phyloP scores from a whole-genome alignment of 2,888 invertebrate genomes.

The Drosophila parthenogenetica region DNA sequence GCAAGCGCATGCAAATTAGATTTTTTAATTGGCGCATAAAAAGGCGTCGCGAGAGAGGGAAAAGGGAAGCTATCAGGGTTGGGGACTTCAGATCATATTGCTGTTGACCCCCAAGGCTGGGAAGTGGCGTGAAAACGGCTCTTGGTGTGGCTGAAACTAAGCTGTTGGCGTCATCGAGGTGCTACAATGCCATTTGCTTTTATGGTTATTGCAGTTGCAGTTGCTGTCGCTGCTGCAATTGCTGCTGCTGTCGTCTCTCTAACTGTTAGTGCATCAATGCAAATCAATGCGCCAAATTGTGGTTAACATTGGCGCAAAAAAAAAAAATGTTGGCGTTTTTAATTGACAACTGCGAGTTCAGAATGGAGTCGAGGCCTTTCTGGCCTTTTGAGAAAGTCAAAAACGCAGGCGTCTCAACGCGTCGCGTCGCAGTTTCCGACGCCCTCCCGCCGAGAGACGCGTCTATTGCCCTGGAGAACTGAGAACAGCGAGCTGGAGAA shows the following conservation, averaged over 20 bases:
- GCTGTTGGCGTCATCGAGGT: constrained; percentile 68
- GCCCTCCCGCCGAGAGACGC: constrained; percentile 58
- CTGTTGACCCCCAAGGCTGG: constrained; percentile 53
- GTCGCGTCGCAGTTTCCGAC: constrained; percentile 43
- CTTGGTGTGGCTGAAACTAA: constrained; percentile 17
- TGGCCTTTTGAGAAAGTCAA: constrained; percentile 40
- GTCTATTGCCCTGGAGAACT: constrained; percentile 40
- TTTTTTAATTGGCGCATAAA: constrained; percentile 79
- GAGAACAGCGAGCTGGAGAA: too few relatives aligned
- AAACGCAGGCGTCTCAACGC: constrained; percentile 1
- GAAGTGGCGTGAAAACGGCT: constrained; percentile 54
- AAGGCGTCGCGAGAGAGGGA: constrained; percentile 20
- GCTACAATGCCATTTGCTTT: constrained; percentile 76
- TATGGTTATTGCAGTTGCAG: constrained; percentile 71
- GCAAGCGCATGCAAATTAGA: constrained; percentile 77
- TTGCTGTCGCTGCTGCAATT: constrained; percentile 16
- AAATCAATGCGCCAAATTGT: constrained; percentile 72
- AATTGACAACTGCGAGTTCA: constrained; percentile 63
- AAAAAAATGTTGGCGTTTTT: constrained; percentile 70
- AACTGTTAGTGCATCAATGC: constrained; percentile 66
- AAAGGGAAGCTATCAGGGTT: constrained; percentile 1
- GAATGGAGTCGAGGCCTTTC: constrained; percentile 20
- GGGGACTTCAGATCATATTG: constrained; percentile 4
- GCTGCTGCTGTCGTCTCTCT: constrained; percentile 18
- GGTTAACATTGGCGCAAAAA: constrained; percentile 52